Conservation (phyloP, 2,888 invertebrate genomes). For the Drosophila cognata region DNA sequence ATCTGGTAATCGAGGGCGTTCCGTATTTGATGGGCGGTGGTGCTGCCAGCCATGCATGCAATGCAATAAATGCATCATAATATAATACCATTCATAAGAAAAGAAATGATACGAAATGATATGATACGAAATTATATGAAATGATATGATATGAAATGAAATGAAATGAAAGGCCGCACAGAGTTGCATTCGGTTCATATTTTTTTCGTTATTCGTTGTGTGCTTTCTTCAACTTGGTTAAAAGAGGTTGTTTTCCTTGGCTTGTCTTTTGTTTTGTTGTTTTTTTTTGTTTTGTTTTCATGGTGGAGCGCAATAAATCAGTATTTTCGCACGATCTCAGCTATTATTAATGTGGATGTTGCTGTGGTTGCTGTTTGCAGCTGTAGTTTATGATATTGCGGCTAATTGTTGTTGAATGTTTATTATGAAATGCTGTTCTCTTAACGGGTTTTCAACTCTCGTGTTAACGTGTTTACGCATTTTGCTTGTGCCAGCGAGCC, state of each 20-base stretch:
- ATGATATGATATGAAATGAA: constrained; percentile 14
- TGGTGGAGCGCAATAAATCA: constrained; percentile 33
- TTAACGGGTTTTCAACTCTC: constrained; percentile 33
- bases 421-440: constrained; percentile 38
- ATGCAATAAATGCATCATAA: constrained; percentile 29
- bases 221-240: not conserved
- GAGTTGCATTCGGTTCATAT: constrained; percentile 22
- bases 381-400: constrained; percentile 45
- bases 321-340: constrained; percentile 52
- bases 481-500: not conserved
- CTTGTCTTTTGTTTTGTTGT: constrained; percentile 3
- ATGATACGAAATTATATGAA: not conserved
- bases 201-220: not conserved
- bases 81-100: constrained; percentile 6
- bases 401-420: constrained; percentile 42
- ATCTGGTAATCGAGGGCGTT: not conserved
- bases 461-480: constrained; percentile 15
- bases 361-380: constrained; percentile 12
- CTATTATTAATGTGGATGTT: constrained; percentile 20
- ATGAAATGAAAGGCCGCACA: constrained; percentile 24
- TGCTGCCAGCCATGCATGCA: constrained; percentile 16
- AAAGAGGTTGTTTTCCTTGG: not conserved
- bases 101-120: constrained; percentile 10
- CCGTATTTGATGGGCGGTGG: not conserved
- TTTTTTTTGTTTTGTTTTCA: constrained; percentile 4